phyloP scores from a whole-genome alignment of 1,140 invertebrate species.

The Drosophila parabipectinata region DNA sequence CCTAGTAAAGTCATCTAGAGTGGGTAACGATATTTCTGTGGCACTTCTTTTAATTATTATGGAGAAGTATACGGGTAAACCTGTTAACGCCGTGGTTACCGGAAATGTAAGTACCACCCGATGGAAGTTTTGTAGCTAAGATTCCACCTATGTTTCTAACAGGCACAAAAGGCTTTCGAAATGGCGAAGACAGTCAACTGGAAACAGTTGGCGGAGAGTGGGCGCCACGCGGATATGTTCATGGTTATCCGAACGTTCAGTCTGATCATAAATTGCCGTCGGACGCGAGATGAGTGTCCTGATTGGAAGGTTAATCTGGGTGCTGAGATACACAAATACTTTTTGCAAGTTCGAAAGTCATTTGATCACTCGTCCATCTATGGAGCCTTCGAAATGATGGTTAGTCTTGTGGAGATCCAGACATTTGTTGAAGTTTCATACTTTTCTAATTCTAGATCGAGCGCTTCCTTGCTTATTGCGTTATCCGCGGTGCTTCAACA shows the following conservation, averaged over 20 bases:
- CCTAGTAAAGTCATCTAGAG: conserved; percentile 22
- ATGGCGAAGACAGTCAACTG: conserved; percentile 31
- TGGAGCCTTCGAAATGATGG: conserved; percentile 42
- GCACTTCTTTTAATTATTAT: conserved; percentile 35
- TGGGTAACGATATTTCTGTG: conserved; percentile 22
- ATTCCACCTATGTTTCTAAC: not conserved
- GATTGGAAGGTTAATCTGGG: conserved; percentile 27
- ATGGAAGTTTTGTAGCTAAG: not conserved
- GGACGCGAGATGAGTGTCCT: conserved; percentile 20
- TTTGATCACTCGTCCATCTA: conserved; percentile 4
- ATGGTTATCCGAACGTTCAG: conserved; percentile 27
- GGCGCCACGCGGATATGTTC: conserved; percentile 28
- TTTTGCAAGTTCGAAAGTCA: conserved; percentile 15
- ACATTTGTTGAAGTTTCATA: not conserved
- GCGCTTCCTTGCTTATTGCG: conserved; percentile 38
- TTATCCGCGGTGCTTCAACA: conserved; percentile 23
- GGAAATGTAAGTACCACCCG: not conserved
- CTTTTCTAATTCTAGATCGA: conserved; percentile 15
- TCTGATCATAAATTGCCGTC: conserved; percentile 30
- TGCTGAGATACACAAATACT: conserved; percentile 39
- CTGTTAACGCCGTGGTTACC: not conserved
- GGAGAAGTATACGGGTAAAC: conserved; percentile 3
- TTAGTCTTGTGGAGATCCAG: not conserved
- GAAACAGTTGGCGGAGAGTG: conserved; percentile 20
- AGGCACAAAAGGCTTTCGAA: conserved; percentile 23